These are phyloP conservation scores for Pseudomyrmex sp. DNA, from an alignment of 1,140 invertebrate species.

Conservation along the genomic window DNA sequence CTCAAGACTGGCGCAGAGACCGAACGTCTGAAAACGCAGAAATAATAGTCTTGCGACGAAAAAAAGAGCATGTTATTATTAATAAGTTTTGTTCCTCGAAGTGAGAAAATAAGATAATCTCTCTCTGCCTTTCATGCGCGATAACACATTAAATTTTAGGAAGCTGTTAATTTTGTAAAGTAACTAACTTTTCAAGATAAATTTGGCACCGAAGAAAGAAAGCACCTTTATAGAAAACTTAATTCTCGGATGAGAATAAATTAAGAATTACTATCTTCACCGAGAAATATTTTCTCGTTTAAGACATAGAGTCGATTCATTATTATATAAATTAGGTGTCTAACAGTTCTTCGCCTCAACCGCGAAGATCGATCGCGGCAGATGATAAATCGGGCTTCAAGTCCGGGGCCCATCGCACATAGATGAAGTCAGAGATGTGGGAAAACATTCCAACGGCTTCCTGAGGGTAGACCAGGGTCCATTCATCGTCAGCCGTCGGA, in stretches of 20 bases:
- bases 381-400: conserved; percentile 27
- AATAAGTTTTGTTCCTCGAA: not conserved
- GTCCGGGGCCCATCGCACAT: conserved; percentile 1
- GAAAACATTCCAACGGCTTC: conserved; percentile 26
- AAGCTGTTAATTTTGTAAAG: not conserved
- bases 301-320: not conserved
- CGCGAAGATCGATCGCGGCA: not conserved
- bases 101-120: not conserved
- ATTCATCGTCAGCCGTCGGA: conserved; percentile 41
- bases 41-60: conserved; percentile 1
- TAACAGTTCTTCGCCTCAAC: not conserved
- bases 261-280: not conserved
- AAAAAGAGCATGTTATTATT: not conserved
- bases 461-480: conserved; percentile 31
- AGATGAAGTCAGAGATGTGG: not conserved
- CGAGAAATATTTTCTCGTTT: not conserved
- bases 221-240: not conserved
- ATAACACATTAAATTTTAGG: not conserved
- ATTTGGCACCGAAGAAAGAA: not conserved
- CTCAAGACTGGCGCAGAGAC: not conserved
- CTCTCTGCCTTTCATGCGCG: not conserved
- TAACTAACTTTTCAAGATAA: not conserved
- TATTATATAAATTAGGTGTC: not conserved
- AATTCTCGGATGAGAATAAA: not conserved
- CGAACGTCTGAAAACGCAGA: not conserved